Evolutionary conservation across 2,797 vertebrate species (phyloP), one percentile per base, ranked within the genome.

Genomic region (Protonibea diacanthus): DNA sequence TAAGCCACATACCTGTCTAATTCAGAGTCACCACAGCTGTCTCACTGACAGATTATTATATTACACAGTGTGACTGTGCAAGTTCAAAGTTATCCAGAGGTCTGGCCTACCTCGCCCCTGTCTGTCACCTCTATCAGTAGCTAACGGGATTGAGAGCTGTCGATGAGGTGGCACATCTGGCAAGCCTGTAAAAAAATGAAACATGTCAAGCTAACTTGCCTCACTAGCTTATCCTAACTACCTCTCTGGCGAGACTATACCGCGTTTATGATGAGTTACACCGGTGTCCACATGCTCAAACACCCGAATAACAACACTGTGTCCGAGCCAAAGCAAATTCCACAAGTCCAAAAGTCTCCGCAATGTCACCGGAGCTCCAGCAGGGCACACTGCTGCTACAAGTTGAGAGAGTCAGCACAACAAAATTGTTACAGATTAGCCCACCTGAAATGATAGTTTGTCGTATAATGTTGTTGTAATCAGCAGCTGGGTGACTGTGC

Each of bases 131-230:
- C 63, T 14, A 40, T 8, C 80, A 57, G 62, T 15, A 51, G 90
- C 85, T 78, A 82, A 58, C 65, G 29, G 33, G 72, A 57, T 0
- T 68, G 57, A 72, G 67, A 71, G 82, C 86, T 79, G 82, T 78
- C 85, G 93, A 77, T 94, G 94, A 95, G 91, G 92, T 95, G 94
- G 93, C 94, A 95, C 90, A 89, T 93, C 90, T 93, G 90, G 71
- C 74, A 14, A 69, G 58, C 67, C 42, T 58, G 17, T 38, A 64
- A 53, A 57, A 21, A 18, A 2, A 38, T 2, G 8, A 9, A n/a
- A 27, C 18, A 25, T 52, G 48, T 52, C 64, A 65, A 65, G 72
- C 56, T 57, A 56, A 81, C 63, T 83, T 47, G 68, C 33, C 62
- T 25, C 12, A 10, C 13, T 2, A 44, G 44, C 53, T 47, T 66